phyloP scores from a whole-genome alignment of 30 jellyfish, hydroid and myxozoan genomes.

The Turritopsis dohrnii region DNA sequence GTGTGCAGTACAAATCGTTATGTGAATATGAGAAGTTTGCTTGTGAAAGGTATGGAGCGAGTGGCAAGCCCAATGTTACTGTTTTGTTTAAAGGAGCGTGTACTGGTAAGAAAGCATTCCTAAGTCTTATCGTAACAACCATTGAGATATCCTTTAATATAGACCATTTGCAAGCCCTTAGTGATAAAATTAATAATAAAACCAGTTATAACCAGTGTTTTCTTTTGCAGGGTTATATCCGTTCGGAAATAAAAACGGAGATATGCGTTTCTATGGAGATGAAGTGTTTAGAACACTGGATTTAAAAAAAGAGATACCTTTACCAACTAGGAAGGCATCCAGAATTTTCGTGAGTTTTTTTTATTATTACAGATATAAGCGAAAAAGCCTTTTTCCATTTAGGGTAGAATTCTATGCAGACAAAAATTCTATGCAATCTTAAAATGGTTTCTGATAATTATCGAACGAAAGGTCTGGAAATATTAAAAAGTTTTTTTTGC shows the following conservation, averaged over 20 bases:
- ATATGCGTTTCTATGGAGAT: slow-evolving; percentile 8
- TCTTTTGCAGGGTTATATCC: neutral
- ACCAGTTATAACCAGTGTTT: neutral
- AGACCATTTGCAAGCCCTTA: too few relatives aligned
- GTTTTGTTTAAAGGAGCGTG: neutral
- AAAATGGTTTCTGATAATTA: too few relatives aligned
- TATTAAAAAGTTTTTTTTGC: too few relatives aligned
- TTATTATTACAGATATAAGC: neutral
- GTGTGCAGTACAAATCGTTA: neutral
- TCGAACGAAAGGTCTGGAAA: too few relatives aligned
- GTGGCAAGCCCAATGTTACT: neutral
- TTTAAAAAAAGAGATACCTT: neutral
- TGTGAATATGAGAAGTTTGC: slow-evolving; percentile 8
- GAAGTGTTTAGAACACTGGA: neutral
- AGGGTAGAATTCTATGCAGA: too few relatives aligned
- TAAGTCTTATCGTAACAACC: neutral
- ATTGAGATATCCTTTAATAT: neutral
- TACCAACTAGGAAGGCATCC: neutral
- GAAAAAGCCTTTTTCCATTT: too few relatives aligned
- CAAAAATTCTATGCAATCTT: too few relatives aligned
- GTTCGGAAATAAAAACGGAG: neutral
- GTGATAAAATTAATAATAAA: too few relatives aligned
- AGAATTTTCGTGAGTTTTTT: slow-evolving; percentile 1
- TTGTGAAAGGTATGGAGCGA: neutral
- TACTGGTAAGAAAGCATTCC: neutral